Evolutionary conservation across 2,888 invertebrate genomes (phyloP).

Genomic region (Empis stercorea): DNA sequence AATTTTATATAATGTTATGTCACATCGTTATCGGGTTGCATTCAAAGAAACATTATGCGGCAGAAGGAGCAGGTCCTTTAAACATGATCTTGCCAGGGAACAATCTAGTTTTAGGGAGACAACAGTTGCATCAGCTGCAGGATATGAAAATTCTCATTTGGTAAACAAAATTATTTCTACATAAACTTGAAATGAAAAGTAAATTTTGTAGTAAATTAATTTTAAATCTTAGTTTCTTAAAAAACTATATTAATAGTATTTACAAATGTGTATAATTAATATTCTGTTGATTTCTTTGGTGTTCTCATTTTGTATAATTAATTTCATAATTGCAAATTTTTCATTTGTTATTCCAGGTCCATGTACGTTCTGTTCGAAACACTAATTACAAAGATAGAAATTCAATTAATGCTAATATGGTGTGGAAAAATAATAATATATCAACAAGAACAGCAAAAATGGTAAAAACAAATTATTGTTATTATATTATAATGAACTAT

Average conservation of each 20-base stretch:
- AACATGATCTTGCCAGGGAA: slow-evolving; percentile 42
- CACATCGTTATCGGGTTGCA: slow-evolving; percentile 58
- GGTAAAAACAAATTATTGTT: slow-evolving; percentile 16
- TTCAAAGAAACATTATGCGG: slow-evolving; percentile 64
- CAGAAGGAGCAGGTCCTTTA: slow-evolving; percentile 34
- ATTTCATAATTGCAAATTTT: not conserved
- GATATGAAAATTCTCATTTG: slow-evolving; percentile 13
- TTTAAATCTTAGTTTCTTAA: not conserved
- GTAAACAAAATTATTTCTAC: slow-evolving; percentile 8
- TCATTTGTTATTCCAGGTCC: slow-evolving; percentile 17
- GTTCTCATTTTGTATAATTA: not conserved
- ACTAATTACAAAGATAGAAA: slow-evolving; percentile 20
- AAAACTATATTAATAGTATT: not conserved
- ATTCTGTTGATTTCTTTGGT: not conserved
- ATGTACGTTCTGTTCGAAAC: slow-evolving; percentile 24
- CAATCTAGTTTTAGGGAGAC: slow-evolving; percentile 50
- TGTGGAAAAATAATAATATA: slow-evolving; percentile 21
- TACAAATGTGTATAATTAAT: no score
- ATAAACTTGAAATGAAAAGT: not conserved
- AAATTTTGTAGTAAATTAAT: no score
- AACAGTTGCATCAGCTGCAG: slow-evolving; percentile 29
- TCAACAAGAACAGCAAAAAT: slow-evolving; percentile 18
- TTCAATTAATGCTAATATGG: slow-evolving; percentile 21
- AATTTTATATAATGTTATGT: slow-evolving; percentile 76
- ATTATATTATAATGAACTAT: no score